Percentiles rank a stretch among this genome's conserved stretches.
Evolutionary conservation across 2,113 vertebrate species (phyloP).

Genomic region (Bos javanicus): DNA sequence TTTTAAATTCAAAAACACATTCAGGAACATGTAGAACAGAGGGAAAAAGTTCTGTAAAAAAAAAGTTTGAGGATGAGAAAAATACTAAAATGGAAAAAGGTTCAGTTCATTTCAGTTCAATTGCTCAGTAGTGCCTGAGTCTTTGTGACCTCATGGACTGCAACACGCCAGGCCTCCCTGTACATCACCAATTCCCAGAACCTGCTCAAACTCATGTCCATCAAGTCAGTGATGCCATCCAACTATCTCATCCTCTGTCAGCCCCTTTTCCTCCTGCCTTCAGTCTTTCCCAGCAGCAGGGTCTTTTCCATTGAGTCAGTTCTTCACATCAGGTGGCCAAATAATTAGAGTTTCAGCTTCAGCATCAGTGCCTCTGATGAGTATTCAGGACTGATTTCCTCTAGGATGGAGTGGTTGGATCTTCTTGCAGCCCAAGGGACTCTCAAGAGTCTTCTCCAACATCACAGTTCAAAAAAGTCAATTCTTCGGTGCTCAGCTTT

Average conservation of each 20-base stretch:
- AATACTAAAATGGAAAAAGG: background rate
- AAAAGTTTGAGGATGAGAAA: background rate
- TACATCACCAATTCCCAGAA: accelerated
- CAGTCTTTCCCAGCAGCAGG: background rate
- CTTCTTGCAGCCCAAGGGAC: background rate
- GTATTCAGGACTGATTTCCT: background rate
- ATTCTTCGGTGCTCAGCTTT: background rate
- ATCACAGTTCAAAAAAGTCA: background rate
- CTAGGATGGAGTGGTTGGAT: background rate
- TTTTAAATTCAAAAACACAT: background rate
- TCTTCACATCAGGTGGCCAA: background rate
- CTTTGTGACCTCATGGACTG: background rate
- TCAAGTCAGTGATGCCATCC: background rate
- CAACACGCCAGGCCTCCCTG: background rate
- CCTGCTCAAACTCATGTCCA: background rate
- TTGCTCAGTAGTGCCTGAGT: accelerated
- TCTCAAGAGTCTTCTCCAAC: background rate
- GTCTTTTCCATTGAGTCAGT: background rate
- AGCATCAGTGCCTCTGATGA: background rate
- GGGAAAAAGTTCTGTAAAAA: background rate
- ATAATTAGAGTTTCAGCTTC: background rate
- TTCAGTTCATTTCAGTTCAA: background rate
- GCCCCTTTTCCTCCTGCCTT: background rate
- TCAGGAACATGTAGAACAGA: background rate
- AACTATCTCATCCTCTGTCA: background rate